Evolutionary conservation across 2,888 invertebrate species (phyloP), one percentile per base, ranked within the genome.

Genomic region (Oscheius sp.): DNA sequence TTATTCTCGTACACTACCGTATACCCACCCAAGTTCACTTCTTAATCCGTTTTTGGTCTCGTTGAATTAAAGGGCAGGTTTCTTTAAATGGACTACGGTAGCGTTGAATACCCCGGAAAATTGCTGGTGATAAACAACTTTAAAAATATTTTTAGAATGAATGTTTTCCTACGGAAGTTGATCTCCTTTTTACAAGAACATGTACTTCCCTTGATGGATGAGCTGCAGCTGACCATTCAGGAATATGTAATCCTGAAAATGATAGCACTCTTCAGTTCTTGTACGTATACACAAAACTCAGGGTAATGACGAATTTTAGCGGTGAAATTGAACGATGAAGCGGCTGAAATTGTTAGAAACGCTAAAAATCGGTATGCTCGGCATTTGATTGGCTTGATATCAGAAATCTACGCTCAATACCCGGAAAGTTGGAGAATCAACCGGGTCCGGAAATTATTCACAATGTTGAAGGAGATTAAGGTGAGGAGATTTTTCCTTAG

Each of bases 201-300:
- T 16, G 25, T 66, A 2, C 12, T 46, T 3, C 66, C 66, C 13
- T n/a, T 66, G 7, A 52, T 66, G 49, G 52, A 66, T 18, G 52
- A 66, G 18, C 29, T 66, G 7, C 66, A 66, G 21, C 9, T 66
- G n/a, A 66, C 66, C n/a, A 35, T 49, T 0, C 23, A 49, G 5
- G 66, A 66, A 21, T 66, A 66, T 49, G 52, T 52, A 16, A 49
- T 66, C 18, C 23, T 66, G 27, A 66, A 66, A n/a, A 66, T 66
- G 52, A 66, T 66, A 3, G 25, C 66, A 13, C 52, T 66, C 23
- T 66, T 66, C 27, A 66, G 35, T 27, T 13, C 61, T 1, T 43
- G 66, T 49, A 52, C 7, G 45, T 61, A 16, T 27, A 9, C 16
- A 2, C n/a, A n/a, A n/a, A 13, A 23, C 9, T 29, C 16, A 12